phyloP scores from a whole-genome alignment of 2,797 vertebrate species.

The Molossus alvarezi region DNA sequence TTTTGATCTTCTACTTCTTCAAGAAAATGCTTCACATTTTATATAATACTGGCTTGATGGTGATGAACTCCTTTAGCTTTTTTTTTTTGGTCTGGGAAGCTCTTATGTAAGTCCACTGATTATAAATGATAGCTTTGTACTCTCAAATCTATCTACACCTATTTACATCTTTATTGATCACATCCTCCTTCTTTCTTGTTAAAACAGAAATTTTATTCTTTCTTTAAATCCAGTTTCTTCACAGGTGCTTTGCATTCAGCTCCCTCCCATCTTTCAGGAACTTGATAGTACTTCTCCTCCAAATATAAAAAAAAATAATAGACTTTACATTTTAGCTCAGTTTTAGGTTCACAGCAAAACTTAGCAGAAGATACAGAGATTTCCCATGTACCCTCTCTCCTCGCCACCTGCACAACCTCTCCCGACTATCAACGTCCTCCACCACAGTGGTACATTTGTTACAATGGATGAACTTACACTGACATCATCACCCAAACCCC shows the following conservation, averaged over 20 bases:
- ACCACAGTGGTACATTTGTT: not conserved
- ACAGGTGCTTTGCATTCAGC: not conserved
- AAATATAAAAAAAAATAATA: not conserved
- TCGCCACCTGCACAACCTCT: not conserved
- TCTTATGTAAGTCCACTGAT: no score
- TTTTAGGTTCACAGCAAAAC: not conserved
- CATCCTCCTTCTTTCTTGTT: not conserved
- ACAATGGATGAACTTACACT: not conserved
- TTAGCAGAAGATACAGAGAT: not conserved
- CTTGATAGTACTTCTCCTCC: not conserved
- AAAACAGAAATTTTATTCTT: not conserved
- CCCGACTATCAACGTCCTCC: not conserved
- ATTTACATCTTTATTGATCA: not conserved
- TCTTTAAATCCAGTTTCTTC: not conserved
- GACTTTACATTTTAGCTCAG: not conserved
- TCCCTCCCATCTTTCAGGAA: not conserved
- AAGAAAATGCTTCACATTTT: no score
- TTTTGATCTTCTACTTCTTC: no score
- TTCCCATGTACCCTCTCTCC: rapidly evolving
- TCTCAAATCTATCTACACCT: not conserved
- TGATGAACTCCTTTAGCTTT: no score
- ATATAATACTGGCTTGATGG: no score
- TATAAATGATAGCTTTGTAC: no score
- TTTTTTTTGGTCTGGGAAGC: no score
- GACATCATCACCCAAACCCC: not conserved